Percentiles rank a stretch among this genome's conserved stretches.
Conservation (phyloP, 2,797 vertebrate species). For the Ctenochaetus hawaiiensis region DNA sequence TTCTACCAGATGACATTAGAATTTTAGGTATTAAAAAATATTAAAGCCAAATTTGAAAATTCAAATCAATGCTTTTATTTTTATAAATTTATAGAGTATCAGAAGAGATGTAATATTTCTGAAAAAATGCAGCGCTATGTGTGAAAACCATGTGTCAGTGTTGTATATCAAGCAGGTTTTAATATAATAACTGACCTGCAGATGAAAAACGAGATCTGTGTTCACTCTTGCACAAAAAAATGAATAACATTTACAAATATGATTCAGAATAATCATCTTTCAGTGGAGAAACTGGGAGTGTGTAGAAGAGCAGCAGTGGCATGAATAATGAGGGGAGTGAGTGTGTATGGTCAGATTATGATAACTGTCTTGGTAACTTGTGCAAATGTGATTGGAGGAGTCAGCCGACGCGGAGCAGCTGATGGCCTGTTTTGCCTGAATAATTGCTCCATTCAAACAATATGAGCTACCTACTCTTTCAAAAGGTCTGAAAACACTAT, state of each 20-base stretch:
- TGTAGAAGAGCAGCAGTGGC: neutral
- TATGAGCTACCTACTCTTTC: neutral
- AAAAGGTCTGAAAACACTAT: neutral
- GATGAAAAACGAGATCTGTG: neutral
- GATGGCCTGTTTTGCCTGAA: neutral
- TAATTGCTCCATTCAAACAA: slow-evolving; percentile 2
- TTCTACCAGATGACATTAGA: no score
- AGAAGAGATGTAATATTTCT: no score
- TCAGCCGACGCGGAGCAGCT: slow-evolving; percentile 14
- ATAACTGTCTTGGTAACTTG: neutral
- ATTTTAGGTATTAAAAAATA: no score
- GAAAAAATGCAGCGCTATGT: no score
- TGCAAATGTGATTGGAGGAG: neutral
- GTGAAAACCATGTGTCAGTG: no score
- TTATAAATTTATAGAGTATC: no score
- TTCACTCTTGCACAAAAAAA: neutral
- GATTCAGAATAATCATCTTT: neutral
- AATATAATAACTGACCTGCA: no score
- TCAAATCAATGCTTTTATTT: no score
- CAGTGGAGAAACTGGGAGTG: neutral
- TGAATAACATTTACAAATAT: neutral
- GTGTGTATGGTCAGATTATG: neutral
- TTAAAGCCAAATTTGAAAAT: no score
- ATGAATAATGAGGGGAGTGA: neutral
- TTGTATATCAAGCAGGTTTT: no score